A percentile compares a stretch with the other conserved stretches of the same genome.
phyloP scores from a whole-genome alignment of 2,888 invertebrate species.

The Tridacna gigas region DNA sequence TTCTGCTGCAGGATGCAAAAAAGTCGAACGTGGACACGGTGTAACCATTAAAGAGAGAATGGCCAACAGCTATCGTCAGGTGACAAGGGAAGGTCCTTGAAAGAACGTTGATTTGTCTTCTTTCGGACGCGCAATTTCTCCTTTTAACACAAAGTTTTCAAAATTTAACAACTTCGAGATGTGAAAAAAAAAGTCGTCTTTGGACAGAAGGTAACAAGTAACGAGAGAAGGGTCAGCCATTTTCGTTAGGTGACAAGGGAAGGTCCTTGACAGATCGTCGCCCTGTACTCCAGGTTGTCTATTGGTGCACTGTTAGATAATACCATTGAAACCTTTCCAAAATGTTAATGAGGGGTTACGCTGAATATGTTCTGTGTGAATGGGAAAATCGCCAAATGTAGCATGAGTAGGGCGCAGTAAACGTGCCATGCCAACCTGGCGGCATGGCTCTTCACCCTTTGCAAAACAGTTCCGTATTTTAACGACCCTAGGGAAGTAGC shows the following conservation, averaged over 20 bases:
- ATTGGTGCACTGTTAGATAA: slow-evolving; percentile 21
- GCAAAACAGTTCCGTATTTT: too few species aligned
- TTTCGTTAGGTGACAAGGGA: neutral
- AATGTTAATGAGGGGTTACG: slow-evolving; percentile 13
- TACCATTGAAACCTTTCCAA: neutral
- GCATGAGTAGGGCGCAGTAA: neutral
- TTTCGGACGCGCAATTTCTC: too few species aligned
- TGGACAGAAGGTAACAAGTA: neutral
- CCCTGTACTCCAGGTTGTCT: slow-evolving; percentile 15
- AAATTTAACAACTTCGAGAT: too few species aligned
- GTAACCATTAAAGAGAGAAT: too few species aligned
- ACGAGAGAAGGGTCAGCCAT: neutral
- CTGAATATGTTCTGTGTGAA: neutral
- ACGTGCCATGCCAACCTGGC: neutral
- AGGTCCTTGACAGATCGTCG: slow-evolving; percentile 4
- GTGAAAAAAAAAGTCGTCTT: neutral
- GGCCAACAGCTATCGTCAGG: too few species aligned
- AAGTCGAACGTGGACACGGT: too few species aligned
- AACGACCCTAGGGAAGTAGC: too few species aligned
- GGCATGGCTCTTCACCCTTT: too few species aligned
- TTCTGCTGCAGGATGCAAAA: too few species aligned
- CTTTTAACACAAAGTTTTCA: too few species aligned
- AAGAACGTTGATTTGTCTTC: too few species aligned
- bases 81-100: too few species aligned
- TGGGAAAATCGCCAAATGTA: slow-evolving; percentile 28